These are phyloP conservation scores for Cotesia chilonis DNA, from an alignment of 1,140 invertebrate species.

Conservation along the genomic window DNA sequence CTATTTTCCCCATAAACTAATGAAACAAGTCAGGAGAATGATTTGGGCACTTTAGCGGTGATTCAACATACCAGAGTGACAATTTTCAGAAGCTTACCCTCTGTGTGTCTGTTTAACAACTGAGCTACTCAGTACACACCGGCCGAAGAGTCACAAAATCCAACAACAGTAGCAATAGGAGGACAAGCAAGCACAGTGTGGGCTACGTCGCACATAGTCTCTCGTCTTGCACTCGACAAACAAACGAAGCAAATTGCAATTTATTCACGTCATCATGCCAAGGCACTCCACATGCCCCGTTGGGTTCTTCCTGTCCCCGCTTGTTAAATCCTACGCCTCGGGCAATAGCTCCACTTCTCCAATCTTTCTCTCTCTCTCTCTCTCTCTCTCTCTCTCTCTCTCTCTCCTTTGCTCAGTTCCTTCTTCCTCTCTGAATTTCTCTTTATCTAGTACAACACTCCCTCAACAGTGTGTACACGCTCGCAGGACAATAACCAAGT, in stretches of 20 bases:
- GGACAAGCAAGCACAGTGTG: not conserved
- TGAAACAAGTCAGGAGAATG: slow-evolving; percentile 31
- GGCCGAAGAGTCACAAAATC: not conserved
- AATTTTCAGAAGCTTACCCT: not conserved
- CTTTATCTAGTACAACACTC: not conserved
- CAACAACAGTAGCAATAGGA: not conserved
- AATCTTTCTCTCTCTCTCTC: not conserved
- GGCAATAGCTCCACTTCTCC: slow-evolving; percentile 2
- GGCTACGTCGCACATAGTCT: not conserved
- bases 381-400: too few species aligned
- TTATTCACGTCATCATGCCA: slow-evolving; percentile 40
- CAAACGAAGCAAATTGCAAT: slow-evolving; percentile 43
- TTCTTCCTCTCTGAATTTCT: slow-evolving; percentile 24
- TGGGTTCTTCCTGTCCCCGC: slow-evolving; percentile 25
- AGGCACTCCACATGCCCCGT: slow-evolving; percentile 24
- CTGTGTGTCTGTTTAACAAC: not conserved
- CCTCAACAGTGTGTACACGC: slow-evolving; percentile 9
- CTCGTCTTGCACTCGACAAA: slow-evolving; percentile 28
- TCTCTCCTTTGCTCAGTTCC: not conserved
- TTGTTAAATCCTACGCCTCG: slow-evolving; percentile 4
- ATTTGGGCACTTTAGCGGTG: slow-evolving; percentile 31
- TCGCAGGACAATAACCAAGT: slow-evolving; percentile 15
- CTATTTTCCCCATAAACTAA: not conserved
- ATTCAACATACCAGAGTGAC: slow-evolving; percentile 30
- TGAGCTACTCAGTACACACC: too few species aligned